Percentiles rank a stretch among this genome's conserved stretches.
These are phyloP conservation scores for Protobothrops mucrosquamatus DNA, from an alignment of 2,113 vertebrate genomes.

Conservation along the genomic window DNA sequence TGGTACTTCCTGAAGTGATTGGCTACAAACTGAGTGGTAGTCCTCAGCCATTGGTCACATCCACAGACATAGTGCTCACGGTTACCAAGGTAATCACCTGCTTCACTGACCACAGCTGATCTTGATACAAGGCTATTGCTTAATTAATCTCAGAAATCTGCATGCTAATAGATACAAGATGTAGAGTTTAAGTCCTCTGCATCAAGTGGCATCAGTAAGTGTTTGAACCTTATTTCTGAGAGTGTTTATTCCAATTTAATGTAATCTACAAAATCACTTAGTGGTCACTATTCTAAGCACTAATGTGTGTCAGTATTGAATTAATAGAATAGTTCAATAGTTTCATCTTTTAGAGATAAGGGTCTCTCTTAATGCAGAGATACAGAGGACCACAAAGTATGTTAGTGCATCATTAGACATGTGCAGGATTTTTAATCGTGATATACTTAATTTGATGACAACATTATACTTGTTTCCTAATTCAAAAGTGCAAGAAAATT, in stretches of 20 bases:
- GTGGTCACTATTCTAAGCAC: not conserved
- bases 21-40: constrained; percentile 85
- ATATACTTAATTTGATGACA: not conserved
- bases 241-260: not conserved
- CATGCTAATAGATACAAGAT: not conserved
- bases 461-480: not conserved
- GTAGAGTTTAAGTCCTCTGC: not conserved
- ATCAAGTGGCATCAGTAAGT: not conserved
- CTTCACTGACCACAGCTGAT: not conserved
- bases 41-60: constrained; percentile 85
- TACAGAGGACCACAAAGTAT: not conserved
- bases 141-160: not conserved
- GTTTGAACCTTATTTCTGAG: not conserved
- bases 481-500: not conserved
- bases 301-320: not conserved
- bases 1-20: constrained; percentile 95
- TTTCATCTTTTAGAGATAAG: not conserved
- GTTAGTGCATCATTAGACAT: not conserved
- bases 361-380: not conserved
- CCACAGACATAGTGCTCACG: constrained; percentile 97
- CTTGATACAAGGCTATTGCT: not conserved
- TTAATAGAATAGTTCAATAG: not conserved
- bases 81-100: constrained; percentile 86
- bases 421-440: not conserved
- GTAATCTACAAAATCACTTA: not conserved